Evolutionary conservation across 1,140 invertebrate genomes (phyloP), one percentile per base, ranked within the genome.

Genomic region (Hyles vespertilio): DNA sequence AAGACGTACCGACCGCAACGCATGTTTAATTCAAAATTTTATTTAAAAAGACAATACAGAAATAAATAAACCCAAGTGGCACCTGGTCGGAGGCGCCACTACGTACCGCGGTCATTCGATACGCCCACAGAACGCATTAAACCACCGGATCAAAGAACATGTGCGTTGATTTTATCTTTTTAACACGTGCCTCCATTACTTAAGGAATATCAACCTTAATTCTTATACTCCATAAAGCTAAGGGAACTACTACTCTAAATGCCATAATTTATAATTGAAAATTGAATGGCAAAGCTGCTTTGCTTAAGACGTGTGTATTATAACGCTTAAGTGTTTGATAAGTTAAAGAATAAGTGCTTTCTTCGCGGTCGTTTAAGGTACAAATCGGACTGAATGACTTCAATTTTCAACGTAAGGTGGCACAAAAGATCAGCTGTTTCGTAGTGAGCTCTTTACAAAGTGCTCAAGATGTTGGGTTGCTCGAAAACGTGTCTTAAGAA

Each of bases 81-180:
- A 62, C 80, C 55, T 56, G 22, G 58, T 58, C 77, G 77, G 70
- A 74, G 75, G 81, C 78, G 77, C 81, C 81, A 77, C 68, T 69
- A 66, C 60, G 65, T 66, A 70, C 63, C 69, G 51, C 69, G 66
- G 82, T 79, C 77, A 87, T 81, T 69, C 63, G 80, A 87, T 87
- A 84, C 83, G 80, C 80, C 81, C 83, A 87, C 77, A 83, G 75
- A 83, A 79, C 69, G 81, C 77, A 79, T 84, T 82, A 84, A 79
- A 75, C 79, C 68, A 67, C 76, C 82, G 80, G 81, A 86, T 84
- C 81, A 86, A 85, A 43, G 74, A 86, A 65, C 85, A 86, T 86
- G 81, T 85, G 83, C 59, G 73, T 52, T 45, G 83, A 86, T 82
- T 67, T 56, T 72, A 84, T 82, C 79, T 76, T 70, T 58, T 50